These are phyloP conservation scores for Papilio polyxenes DNA, from an alignment of 1,140 invertebrate genomes.

Conservation along the genomic window DNA sequence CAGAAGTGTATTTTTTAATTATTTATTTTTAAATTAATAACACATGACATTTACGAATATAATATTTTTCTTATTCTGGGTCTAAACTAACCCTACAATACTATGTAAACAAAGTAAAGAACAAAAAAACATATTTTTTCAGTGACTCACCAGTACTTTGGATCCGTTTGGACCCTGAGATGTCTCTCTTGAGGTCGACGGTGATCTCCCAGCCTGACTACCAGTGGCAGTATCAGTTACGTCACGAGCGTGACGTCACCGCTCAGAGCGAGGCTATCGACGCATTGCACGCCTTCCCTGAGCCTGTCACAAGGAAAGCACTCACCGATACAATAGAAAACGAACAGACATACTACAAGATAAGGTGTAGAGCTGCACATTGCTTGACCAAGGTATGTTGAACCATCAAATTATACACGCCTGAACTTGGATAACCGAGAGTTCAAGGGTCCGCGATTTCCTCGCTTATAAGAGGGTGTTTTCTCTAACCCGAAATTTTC, in stretches of 20 bases:
- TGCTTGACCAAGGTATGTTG: slow-evolving; percentile 90
- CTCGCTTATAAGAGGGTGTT: no score
- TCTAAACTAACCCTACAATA: not conserved
- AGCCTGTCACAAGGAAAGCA: slow-evolving; percentile 91
- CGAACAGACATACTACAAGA: slow-evolving; percentile 96
- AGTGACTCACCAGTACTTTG: slow-evolving; percentile 98
- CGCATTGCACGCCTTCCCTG: slow-evolving; percentile 93
- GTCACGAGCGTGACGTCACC: slow-evolving; percentile 98
- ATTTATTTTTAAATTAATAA: no score
- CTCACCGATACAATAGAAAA: slow-evolving; percentile 97
- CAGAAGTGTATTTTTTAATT: no score
- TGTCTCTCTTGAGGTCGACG: slow-evolving; percentile 94
- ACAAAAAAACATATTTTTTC: not conserved
- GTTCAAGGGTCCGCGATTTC: no score
- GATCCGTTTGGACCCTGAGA: slow-evolving; percentile 98
- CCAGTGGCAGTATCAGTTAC: slow-evolving; percentile 99
- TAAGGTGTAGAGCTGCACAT: slow-evolving; percentile 92
- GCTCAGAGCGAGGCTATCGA: slow-evolving; percentile 96
- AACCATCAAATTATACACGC: not conserved
- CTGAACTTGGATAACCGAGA: no score
- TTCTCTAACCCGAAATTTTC: no score
- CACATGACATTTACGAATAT: no score
- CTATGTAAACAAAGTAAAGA: not conserved
- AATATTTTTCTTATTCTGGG: no score
- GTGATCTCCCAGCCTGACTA: slow-evolving; percentile 98